Base-by-base conservation (phyloP, 2,888 invertebrate genomes). In the Drosophila anomalata region DNA sequence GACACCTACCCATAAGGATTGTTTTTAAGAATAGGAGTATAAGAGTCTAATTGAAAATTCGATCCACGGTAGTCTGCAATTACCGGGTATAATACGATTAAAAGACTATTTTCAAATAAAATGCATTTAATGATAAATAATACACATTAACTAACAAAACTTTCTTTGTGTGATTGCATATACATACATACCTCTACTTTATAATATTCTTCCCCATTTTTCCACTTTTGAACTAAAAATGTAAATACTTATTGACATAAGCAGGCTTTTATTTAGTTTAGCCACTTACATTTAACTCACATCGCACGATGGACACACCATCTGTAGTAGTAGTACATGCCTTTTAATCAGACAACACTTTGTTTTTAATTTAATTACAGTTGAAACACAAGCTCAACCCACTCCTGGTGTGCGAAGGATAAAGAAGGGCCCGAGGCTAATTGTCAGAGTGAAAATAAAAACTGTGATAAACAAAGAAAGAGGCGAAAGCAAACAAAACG, bases 381-480 rank as follows among this genome's bases (percentile, higher is more conserved):
- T 44, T 74, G 53, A 55, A 48, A 55, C 58, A 61, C 41, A 41
- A 51, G 53, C 46, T 31, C 14, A 42, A 62, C 41, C 36, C 31
- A n/a, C 33, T 20, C 60, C 41, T 52, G 58, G 66, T 50, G 59
- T 65, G 47, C 9, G 52, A 42, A 41, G 44, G 8, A 52, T 41
- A 39, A 42, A 60, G 39, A 17, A 56, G 58, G 63, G 52, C 26
- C 74, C 20, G 39, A 41, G 67, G 71, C 66, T 63, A 71, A 71
- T 73, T 65, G 79, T 79, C 61, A 67, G 59, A 62, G 51, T 42
- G 71, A 67, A 75, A 79, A 73, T 73, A 84, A 78, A 80, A 80
- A 72, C 81, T 84, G 88, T 88, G 88, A 83, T 88, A 83, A 88
- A 80, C 75, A 73, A 69, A 69, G 68, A 26, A 20, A 59, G 17